phyloP scores from a whole-genome alignment of 2,888 invertebrate species.

The Chaetoderma sp. region DNA sequence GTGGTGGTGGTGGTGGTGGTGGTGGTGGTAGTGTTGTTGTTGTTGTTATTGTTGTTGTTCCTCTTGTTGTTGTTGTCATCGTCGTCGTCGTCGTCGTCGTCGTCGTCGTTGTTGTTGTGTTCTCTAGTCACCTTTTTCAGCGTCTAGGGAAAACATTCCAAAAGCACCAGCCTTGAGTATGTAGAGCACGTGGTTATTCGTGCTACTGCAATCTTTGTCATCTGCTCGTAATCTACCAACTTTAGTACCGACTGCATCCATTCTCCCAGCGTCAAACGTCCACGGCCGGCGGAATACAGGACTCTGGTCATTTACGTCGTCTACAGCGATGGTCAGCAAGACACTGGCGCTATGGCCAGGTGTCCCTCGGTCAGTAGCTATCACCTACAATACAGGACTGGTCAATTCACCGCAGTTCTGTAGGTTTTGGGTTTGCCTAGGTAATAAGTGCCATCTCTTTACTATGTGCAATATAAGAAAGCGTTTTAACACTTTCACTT shows the following conservation, averaged over 20 bases:
- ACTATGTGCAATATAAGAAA: no score
- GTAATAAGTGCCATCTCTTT: background rate
- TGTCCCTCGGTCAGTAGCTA: slow-evolving; percentile 14
- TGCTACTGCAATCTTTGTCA: slow-evolving; percentile 15
- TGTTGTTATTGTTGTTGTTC: no score
- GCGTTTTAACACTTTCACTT: no score
- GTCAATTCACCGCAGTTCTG: background rate
- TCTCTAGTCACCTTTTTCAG: slow-evolving; percentile 26
- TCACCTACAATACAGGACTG: slow-evolving; percentile 8
- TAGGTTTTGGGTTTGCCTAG: background rate
- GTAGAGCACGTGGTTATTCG: slow-evolving; percentile 21
- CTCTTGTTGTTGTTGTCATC: no score
- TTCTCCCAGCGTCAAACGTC: slow-evolving; percentile 3
- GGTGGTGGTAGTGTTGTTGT: no score
- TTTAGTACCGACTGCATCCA: background rate
- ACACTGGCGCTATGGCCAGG: background rate
- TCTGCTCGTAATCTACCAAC: slow-evolving; percentile 12
- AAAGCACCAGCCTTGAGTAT: slow-evolving; percentile 23
- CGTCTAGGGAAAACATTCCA: slow-evolving; percentile 24
- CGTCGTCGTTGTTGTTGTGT: no score
- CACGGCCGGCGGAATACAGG: slow-evolving; percentile 13
- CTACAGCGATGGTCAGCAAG: slow-evolving; percentile 12
- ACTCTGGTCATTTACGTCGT: slow-evolving; percentile 30
- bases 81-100: no score
- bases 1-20: no score